Percentiles rank a stretch among this genome's conserved stretches.
Conservation (phyloP, 2,888 invertebrate species). For the Taenaris catops region DNA sequence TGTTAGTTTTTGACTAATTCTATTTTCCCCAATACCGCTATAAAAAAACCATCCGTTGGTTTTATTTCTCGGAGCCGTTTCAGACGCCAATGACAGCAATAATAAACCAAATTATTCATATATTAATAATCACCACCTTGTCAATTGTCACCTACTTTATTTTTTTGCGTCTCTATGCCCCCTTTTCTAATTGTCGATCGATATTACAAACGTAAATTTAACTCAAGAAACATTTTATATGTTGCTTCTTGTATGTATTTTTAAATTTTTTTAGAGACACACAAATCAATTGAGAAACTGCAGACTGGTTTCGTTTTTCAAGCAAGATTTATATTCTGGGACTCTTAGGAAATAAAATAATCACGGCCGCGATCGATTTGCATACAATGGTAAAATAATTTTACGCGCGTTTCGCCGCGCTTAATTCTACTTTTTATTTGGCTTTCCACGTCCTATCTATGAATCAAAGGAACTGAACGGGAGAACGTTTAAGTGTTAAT, state of each 20-base stretch:
- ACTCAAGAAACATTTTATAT: neutral
- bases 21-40: no score
- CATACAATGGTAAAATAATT: slow-evolving; percentile 81
- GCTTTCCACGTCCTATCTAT: slow-evolving; percentile 75
- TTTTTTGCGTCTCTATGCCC: slow-evolving; percentile 12
- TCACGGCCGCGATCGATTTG: slow-evolving; percentile 74
- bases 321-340: slow-evolving; percentile 71
- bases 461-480: slow-evolving; percentile 68
- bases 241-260: slow-evolving; percentile 9
- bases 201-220: slow-evolving; percentile 3
- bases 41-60: no score
- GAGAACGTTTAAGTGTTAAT: slow-evolving; percentile 69
- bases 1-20: no score
- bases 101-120: no score
- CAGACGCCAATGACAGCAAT: no score
- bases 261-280: slow-evolving; percentile 36
- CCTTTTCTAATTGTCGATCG: slow-evolving; percentile 9
- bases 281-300: slow-evolving; percentile 57
- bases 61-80: no score
- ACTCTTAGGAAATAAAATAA: slow-evolving; percentile 79
- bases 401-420: slow-evolving; percentile 79
- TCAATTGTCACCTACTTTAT: no score
- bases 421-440: slow-evolving; percentile 78
- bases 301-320: slow-evolving; percentile 60
- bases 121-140: no score